Evolutionary conservation across 2,888 invertebrate genomes (phyloP), one percentile per base, ranked within the genome.

Genomic region (Portevinia maculata): DNA sequence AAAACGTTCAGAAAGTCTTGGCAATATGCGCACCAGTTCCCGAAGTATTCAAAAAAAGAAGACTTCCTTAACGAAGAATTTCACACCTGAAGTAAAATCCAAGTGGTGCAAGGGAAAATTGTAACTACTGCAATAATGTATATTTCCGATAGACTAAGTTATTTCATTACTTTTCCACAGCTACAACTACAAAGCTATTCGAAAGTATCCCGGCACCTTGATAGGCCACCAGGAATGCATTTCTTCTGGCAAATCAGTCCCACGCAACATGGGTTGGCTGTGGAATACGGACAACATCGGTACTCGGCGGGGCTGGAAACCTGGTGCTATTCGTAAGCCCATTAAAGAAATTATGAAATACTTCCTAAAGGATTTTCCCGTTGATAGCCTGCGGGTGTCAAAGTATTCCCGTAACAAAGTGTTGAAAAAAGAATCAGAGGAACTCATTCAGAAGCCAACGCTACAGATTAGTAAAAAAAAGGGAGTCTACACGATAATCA

Each of bases 201-300:
- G 79, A 3, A 78, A 69, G 7, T 84, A 85, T 69, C 85, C 86
- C 89, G 92, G 93, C 0, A 90, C 91, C 0, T 90, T 91, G 11
- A 88, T 92, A 48, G 93, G 94, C 0, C 94, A 94, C 85, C 92
- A 91, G 69, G 87, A 90, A 76, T 94, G 94, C 86, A 88, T 92
- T 1, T 87, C 90, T 24, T 91, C 92, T 0, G 91, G 92, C 0
- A 90, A 91, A 28, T 90, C 92, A 6, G 94, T 94, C 0, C 94
- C 94, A 0, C 88, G 91, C 0, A 89, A 92, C 46, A 94, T 94
- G 94, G 94, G 94, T 0, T 94, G 94, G 94, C 87, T 94, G 28
- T 94, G 94, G 94, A 93, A 88, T 7, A 78, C 86, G 0, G 79
- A 87, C 55, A 86, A 87, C 0, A 46, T 84, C 13, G 88, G 87